Evolutionary conservation across 1,140 invertebrate species (phyloP).

Genomic region (Brachionus manjavacas): DNA sequence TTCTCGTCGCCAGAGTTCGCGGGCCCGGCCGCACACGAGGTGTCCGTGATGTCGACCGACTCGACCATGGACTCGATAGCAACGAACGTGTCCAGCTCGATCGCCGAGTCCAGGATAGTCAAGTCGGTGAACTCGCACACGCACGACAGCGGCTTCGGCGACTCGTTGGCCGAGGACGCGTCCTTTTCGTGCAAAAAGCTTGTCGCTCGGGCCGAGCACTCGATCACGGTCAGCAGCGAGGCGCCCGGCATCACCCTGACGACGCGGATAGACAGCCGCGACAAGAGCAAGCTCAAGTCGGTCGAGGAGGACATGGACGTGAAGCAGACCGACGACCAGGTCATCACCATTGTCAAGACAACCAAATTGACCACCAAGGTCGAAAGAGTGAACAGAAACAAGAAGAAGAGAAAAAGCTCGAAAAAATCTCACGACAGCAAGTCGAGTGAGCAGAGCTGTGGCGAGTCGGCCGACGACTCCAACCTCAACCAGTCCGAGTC

Average conservation of each 20-base stretch:
- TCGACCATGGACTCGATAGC: constrained; percentile 33
- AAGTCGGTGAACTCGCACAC: constrained; percentile 4
- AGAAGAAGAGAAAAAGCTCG: constrained; percentile 24
- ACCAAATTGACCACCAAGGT: constrained; percentile 31
- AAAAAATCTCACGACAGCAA: background rate
- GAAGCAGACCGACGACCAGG: background rate
- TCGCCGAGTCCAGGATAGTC: background rate
- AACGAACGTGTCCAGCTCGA: background rate
- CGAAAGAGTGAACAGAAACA: background rate
- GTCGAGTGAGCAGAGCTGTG: background rate
- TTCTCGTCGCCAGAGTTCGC: constrained; percentile 34
- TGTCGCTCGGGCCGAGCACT: background rate
- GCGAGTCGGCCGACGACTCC: background rate
- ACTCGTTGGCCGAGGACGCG: background rate
- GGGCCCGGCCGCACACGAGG: background rate
- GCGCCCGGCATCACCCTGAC: background rate
- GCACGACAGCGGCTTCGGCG: constrained; percentile 23
- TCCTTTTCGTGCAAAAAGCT: background rate
- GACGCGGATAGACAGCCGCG: background rate
- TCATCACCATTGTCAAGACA: constrained; percentile 27
- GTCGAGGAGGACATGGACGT: constrained; percentile 2
- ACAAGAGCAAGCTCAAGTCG: background rate
- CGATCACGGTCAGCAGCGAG: background rate
- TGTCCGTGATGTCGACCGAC: background rate
- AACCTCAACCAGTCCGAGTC: background rate